These are phyloP conservation scores for Andrena hattorfiana DNA, from an alignment of 2,888 invertebrate species.

Conservation along the genomic window DNA sequence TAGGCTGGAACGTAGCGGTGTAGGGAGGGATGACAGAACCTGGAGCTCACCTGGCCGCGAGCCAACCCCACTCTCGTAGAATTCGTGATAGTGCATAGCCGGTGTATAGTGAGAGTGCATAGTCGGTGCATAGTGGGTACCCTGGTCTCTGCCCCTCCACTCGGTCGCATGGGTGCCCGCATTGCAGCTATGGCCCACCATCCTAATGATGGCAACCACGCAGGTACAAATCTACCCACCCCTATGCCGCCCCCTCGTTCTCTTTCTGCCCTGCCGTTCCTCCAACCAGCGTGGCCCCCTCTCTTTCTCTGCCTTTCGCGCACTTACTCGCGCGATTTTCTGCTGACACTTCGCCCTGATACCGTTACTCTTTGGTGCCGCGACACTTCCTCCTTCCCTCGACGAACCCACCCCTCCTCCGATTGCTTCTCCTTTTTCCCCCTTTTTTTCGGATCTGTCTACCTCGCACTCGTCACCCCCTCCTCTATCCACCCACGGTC, in stretches of 20 bases:
- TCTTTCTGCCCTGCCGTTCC: constrained; percentile 46
- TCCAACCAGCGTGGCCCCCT: constrained; percentile 39
- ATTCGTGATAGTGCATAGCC: constrained; percentile 74
- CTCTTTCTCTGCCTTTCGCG: constrained; percentile 14
- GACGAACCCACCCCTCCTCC: constrained; percentile 37
- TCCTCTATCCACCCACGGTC: constrained; percentile 1
- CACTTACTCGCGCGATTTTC: constrained; percentile 71
- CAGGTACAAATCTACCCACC: constrained; percentile 79
- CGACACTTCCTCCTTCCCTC: constrained; percentile 59
- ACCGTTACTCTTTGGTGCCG: constrained; percentile 58
- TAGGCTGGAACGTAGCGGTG: constrained; percentile 60
- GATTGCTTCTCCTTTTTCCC: neutral
- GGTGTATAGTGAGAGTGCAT: constrained; percentile 69
- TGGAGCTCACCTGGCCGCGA: constrained; percentile 81
- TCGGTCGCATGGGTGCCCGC: constrained; percentile 81
- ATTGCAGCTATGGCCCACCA: constrained; percentile 84
- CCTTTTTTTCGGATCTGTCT: neutral
- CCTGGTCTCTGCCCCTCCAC: constrained; percentile 62
- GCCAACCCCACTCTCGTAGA: constrained; percentile 75
- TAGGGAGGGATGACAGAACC: constrained; percentile 75
- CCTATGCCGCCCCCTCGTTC: constrained; percentile 49
- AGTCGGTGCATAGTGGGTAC: constrained; percentile 68
- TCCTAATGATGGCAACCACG: constrained; percentile 83
- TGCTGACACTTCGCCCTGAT: constrained; percentile 75
- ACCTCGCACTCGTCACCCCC: constrained; percentile 1